These are phyloP conservation scores for Gisinianus flammeolus DNA, from an alignment of 2,888 invertebrate species.

Conservation along the genomic window DNA sequence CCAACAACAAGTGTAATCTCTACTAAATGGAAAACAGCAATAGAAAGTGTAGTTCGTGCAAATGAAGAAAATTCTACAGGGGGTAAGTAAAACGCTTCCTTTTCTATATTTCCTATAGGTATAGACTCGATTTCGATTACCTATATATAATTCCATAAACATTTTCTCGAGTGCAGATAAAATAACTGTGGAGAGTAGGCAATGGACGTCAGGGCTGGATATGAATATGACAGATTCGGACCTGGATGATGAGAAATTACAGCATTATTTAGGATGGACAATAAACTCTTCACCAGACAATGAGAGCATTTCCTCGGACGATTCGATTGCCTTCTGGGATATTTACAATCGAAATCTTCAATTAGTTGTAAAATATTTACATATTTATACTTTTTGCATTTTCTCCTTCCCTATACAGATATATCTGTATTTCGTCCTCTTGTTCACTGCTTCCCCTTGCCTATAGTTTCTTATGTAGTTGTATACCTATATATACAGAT, in stretches of 20 bases:
- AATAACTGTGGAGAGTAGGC: too few relatives aligned
- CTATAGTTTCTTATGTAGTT: too few relatives aligned
- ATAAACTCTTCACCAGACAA: conserved; percentile 1
- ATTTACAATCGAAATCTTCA: background rate
- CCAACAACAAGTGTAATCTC: too few relatives aligned
- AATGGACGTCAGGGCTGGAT: too few relatives aligned
- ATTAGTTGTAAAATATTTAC: background rate
- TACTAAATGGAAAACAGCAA: too few relatives aligned
- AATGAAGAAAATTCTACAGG: too few relatives aligned
- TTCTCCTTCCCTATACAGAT: too few relatives aligned
- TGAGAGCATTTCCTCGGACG: conserved; percentile 11
- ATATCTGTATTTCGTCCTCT: too few relatives aligned
- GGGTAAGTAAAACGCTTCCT: background rate
- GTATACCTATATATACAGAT: background rate
- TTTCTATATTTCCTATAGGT: background rate
- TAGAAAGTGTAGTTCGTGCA: background rate
- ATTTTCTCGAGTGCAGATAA: too few relatives aligned
- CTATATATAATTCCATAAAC: background rate
- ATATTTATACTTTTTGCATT: background rate
- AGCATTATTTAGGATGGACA: conserved; percentile 15
- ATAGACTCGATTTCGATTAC: background rate
- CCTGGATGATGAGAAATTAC: background rate
- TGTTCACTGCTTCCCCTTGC: too few relatives aligned
- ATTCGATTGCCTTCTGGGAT: conserved; percentile 6
- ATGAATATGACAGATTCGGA: too few relatives aligned